Conservation (phyloP, 2,113 vertebrate species). For the Merops nubicus region DNA sequence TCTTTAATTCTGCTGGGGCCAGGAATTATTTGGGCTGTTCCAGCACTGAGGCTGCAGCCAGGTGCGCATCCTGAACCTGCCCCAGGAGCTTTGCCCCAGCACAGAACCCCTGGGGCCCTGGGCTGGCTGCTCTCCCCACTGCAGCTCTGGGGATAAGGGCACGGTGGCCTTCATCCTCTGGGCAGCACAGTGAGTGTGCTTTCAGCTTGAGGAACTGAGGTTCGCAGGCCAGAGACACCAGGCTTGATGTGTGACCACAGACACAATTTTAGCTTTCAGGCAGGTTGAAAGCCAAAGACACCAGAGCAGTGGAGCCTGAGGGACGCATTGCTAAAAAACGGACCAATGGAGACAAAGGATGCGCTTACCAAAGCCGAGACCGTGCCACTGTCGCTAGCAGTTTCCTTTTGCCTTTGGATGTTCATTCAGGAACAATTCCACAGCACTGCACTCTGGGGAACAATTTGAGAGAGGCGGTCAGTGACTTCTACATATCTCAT, state of each 20-base stretch:
- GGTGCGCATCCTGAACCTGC: too few species aligned
- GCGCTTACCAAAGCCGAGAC: not conserved
- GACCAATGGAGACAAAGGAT: too few species aligned
- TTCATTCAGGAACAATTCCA: constrained; percentile 90
- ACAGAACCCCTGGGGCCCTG: not conserved
- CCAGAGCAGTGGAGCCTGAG: rapidly evolving
- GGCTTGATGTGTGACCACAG: too few species aligned
- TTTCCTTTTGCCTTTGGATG: constrained; percentile 58
- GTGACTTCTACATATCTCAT: rapidly evolving
- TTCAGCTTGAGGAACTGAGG: too few species aligned
- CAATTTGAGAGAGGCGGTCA: not conserved
- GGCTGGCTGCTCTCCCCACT: not conserved
- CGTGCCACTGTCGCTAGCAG: not conserved
- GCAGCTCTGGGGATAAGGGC: too few species aligned
- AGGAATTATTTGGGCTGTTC: too few species aligned
- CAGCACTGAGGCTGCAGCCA: rapidly evolving
- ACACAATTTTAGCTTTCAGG: too few species aligned
- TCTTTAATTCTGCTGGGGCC: not conserved
- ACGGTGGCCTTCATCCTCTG: too few species aligned
- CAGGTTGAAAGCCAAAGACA: too few species aligned
- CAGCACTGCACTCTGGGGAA: constrained; percentile 80
- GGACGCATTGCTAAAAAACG: rapidly evolving
- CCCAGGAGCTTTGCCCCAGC: not conserved
- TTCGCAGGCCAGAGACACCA: too few species aligned
- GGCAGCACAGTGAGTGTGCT: too few species aligned